Evolutionary conservation across 2,797 vertebrate genomes (phyloP), one percentile per base, ranked within the genome.

Genomic region (Chromobotia macracanthus): DNA sequence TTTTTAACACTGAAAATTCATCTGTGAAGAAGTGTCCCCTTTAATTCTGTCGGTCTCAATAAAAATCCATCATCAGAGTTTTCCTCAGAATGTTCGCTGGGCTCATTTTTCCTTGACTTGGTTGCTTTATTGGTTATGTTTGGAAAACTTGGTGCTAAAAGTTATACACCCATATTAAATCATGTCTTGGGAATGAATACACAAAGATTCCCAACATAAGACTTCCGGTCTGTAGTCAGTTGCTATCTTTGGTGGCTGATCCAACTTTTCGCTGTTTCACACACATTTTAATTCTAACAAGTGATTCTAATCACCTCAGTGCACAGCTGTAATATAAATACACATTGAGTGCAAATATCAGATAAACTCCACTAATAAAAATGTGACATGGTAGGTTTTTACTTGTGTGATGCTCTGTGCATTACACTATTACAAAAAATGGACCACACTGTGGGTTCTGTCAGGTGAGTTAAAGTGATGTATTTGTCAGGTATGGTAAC

Each of bases 31-130:
- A 85, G 89, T 92, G 84, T 86, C 91, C 91, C 90, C 88, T 91
- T 86, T 90, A 91, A 78, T 84, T 71, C 94, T 90, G 89, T 94
- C 87, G 90, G 93, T 92, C 92, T 93, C 92, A 93, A 95, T 95
- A 94, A 95, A 94, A 89, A 79, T 79, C 88, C 92, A 88, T 94
- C 89, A 91, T 91, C 84, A 81, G 82, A 85, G 85, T 87, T 89
- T 89, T 87, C 88, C 85, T 88, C 84, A 89, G 63, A 53, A 81
- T 53, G 46, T 23, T 46, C 74, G 1, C 38, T 51, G 55, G 67
- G 53, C 23, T 76, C 28, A 55, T 51, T 67, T 77, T 15, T 9
- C 21, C 2, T n/a, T 21, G 9, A 46, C 15, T 50, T 63, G 11
- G 11, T 63, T n/a, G 1, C n/a, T 50, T 44, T 12, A 41, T 66